phyloP scores from a whole-genome alignment of 1,140 invertebrate genomes.

The Helicoverpa zea region DNA sequence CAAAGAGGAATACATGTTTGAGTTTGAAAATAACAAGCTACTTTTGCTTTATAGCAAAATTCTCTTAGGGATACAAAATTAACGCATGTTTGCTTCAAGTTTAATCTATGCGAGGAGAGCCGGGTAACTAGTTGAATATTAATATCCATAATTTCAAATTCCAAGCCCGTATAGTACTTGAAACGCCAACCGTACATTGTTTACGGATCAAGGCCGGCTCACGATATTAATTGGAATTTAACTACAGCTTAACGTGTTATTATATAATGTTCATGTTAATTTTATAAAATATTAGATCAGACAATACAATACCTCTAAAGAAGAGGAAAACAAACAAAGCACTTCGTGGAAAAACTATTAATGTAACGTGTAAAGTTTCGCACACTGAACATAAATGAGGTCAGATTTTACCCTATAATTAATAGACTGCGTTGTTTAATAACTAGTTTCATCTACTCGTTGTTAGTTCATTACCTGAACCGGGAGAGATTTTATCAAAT shows the following conservation, averaged over 20 bases:
- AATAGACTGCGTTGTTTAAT: too few relatives aligned
- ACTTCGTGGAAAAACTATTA: too few relatives aligned
- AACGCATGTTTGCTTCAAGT: slow-evolving; percentile 7
- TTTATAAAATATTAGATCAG: too few relatives aligned
- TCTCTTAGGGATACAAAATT: slow-evolving; percentile 10
- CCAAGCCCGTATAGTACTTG: slow-evolving; percentile 41
- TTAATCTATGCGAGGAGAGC: slow-evolving; percentile 12
- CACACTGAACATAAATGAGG: too few relatives aligned
- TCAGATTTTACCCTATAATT: too few relatives aligned
- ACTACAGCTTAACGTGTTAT: slow-evolving; percentile 29
- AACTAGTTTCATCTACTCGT: too few relatives aligned
- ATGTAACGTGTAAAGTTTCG: too few relatives aligned
- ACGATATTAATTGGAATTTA: slow-evolving; percentile 22
- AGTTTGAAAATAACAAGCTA: slow-evolving; percentile 4
- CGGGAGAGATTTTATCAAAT: not conserved
- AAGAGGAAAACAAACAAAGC: too few relatives aligned
- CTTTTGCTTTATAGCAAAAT: slow-evolving; percentile 10
- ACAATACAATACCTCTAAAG: too few relatives aligned
- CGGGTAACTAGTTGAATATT: slow-evolving; percentile 30
- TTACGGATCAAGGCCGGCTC: slow-evolving; percentile 39
- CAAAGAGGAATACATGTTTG: slow-evolving; percentile 1
- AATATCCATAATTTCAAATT: slow-evolving; percentile 37
- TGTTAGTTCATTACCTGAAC: too few relatives aligned
- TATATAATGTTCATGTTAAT: not conserved
- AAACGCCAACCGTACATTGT: slow-evolving; percentile 39